Base-by-base conservation (phyloP, 1,140 invertebrate genomes). In the Metaphire vulgaris region DNA sequence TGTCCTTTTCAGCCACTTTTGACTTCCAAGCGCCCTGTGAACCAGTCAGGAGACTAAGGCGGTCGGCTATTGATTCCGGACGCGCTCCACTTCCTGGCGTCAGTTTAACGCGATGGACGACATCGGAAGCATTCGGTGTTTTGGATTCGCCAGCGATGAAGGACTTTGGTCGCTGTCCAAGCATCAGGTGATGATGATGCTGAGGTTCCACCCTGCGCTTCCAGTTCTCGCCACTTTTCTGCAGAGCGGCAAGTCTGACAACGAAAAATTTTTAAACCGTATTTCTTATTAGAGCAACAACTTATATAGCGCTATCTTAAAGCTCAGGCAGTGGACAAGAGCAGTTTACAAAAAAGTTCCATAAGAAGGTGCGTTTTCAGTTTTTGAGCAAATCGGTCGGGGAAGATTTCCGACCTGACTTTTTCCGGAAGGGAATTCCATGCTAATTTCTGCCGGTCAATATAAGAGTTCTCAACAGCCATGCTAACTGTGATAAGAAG, bases 1-100 rank as follows among this genome's bases (percentile, higher is more conserved):
- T 92, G 86, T 96, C 94, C 71, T 89, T 91, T 79, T 91, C 91
- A 33, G 91, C 91, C 64, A 96, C 91, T 65, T 93, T 88, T 74
- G 89, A 90, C 79, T 91, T 90, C 93, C 93, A 94, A 81, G 89
- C 90, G 82, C 91, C 89, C 64, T 91, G 89, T 12, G 92, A 90
- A 26, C 89, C 90, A 81, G 92, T 91, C 41, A 94, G 85, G 81
- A 91, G 89, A 78, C 88, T 83, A 2, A 88, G 79, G 12, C 88
- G 81, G 66, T 88, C 87, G 41, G 86, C 84, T 30, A 89, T 86
- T 80, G 84, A 88, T 1, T 77, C 78, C 0, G 87, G 85, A 1
- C 84, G 41, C 41, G 41, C 21, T 21, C 6, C 21, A 56, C 6
- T 6, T 21, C 21, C 6, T 56, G 41, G 21, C 41, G 41, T 56